These are phyloP conservation scores for Nipponacmea schrenckii DNA, from an alignment of 2,888 invertebrate species.

Conservation along the genomic window DNA sequence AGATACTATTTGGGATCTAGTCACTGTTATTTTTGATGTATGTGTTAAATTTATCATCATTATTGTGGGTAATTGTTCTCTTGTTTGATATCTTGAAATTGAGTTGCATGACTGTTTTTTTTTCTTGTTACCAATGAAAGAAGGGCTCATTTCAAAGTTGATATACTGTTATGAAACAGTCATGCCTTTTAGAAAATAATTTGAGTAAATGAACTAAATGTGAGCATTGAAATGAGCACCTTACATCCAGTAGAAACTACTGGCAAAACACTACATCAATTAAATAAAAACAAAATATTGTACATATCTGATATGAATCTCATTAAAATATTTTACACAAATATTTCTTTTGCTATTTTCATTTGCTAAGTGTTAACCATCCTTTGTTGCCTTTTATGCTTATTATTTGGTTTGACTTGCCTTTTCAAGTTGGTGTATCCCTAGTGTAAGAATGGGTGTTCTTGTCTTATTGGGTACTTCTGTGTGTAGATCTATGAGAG, in stretches of 20 bases:
- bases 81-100: not conserved
- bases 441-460: too few relatives aligned
- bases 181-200: not conserved
- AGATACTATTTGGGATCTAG: slow-evolving; percentile 1
- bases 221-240: not conserved
- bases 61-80: not conserved
- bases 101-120: not conserved
- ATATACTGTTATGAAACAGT: too few relatives aligned
- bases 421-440: too few relatives aligned
- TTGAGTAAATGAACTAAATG: not conserved
- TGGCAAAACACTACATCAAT: too few relatives aligned
- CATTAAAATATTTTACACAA: slow-evolving; percentile 6
- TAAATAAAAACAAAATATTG: not conserved
- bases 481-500: too few relatives aligned
- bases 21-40: not conserved
- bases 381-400: too few relatives aligned
- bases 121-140: too few relatives aligned
- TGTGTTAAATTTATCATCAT: slow-evolving; percentile 5
- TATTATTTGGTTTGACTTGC: too few relatives aligned
- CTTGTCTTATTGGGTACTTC: too few relatives aligned
- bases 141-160: too few relatives aligned
- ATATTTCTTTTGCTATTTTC: not conserved
- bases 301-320: slow-evolving; percentile 7
- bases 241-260: too few relatives aligned
- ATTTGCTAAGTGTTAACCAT: too few relatives aligned